phyloP scores from a whole-genome alignment of 2,797 vertebrate genomes.

The Myotis myotis region DNA sequence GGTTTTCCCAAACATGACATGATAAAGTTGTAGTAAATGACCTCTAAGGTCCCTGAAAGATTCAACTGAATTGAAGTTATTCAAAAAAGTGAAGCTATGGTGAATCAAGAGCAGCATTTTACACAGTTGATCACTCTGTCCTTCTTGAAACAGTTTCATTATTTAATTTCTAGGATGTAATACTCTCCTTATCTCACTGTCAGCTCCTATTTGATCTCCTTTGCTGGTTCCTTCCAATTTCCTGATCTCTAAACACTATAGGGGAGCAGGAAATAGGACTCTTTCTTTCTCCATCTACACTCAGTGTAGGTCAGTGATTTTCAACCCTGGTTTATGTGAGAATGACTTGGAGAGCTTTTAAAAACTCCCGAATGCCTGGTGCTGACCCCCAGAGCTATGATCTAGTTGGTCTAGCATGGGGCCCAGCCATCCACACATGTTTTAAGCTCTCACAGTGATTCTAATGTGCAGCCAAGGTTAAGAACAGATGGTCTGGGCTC shows the following conservation, averaged over 20 bases:
- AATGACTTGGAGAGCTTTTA: slow-evolving; percentile 27
- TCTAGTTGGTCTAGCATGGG: not conserved
- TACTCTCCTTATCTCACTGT: not conserved
- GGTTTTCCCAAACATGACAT: slow-evolving; percentile 28
- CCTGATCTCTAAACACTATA: not conserved
- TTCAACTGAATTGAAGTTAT: not conserved
- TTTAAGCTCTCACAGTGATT: not conserved
- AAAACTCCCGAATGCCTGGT: not conserved
- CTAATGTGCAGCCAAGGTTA: not conserved
- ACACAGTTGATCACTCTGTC: not conserved
- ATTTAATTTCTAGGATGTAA: not conserved
- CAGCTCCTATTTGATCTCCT: not conserved
- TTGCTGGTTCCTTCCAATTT: not conserved
- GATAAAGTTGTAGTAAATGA: not conserved
- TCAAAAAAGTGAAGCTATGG: not conserved
- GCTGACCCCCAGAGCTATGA: not conserved
- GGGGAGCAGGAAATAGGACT: not conserved
- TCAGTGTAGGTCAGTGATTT: not conserved
- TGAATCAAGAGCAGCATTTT: not conserved
- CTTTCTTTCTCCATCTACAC: not conserved
- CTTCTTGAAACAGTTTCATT: not conserved
- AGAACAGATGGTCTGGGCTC: not conserved
- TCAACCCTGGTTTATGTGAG: not conserved
- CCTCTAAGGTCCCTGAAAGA: not conserved
- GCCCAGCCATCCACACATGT: not conserved